Percentiles rank a stretch among this genome's conserved stretches.
phyloP scores from a whole-genome alignment of 2,888 invertebrate genomes.

The Eupeodes latifasciatus region DNA sequence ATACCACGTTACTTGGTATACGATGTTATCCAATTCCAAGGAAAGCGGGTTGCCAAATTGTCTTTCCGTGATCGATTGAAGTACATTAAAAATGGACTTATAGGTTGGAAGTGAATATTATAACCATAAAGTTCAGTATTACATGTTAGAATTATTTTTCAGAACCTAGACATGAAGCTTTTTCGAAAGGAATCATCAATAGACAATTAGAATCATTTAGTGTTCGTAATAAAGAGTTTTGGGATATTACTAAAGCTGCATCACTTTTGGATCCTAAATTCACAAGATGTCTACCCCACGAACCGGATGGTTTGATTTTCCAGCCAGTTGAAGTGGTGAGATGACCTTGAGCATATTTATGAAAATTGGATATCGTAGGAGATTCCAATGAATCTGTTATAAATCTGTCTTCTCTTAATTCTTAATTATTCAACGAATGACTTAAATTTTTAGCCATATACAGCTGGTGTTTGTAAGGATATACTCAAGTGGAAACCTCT shows the following conservation, averaged over 20 bases:
- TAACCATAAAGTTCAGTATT: slow-evolving; percentile 11
- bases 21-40: slow-evolving; percentile 94
- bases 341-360: slow-evolving; percentile 25
- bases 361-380: too few relatives aligned
- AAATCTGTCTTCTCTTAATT: too few relatives aligned
- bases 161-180: slow-evolving; percentile 89
- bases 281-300: slow-evolving; percentile 92
- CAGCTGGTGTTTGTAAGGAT: slow-evolving; percentile 91
- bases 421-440: neutral
- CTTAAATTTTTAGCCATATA: slow-evolving; percentile 88
- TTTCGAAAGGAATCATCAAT: slow-evolving; percentile 90
- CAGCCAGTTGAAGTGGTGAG: slow-evolving; percentile 94
- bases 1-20: slow-evolving; percentile 97
- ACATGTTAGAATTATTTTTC: neutral
- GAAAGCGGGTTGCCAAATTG: slow-evolving; percentile 90
- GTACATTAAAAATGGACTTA: slow-evolving; percentile 91
- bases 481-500: slow-evolving; percentile 99
- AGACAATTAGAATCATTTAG: slow-evolving; percentile 94
- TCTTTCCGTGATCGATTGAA: slow-evolving; percentile 91
- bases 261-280: slow-evolving; percentile 93
- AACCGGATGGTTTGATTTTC: slow-evolving; percentile 99
- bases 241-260: slow-evolving; percentile 90
- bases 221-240: slow-evolving; percentile 95
- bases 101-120: slow-evolving; percentile 83
- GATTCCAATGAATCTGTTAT: too few relatives aligned